Conservation (phyloP, 2,888 invertebrate genomes). For the Cepaea hortensis region DNA sequence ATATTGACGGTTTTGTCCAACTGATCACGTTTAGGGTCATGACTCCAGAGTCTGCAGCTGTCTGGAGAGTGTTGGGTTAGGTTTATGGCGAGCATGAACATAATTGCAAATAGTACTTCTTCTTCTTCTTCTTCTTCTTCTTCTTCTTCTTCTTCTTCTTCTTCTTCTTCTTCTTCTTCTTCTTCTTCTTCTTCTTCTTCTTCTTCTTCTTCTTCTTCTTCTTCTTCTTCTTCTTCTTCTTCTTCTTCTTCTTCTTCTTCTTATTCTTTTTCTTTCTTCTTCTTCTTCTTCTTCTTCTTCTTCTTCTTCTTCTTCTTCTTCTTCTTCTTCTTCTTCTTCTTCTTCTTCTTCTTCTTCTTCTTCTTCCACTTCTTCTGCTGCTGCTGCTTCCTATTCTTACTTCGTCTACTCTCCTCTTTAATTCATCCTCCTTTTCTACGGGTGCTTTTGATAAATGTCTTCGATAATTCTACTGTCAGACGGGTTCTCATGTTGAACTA, state of each 20-base stretch:
- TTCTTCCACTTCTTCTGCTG: background rate
- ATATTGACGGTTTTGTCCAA: too few relatives aligned
- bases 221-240: background rate
- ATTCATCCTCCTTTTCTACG: too few relatives aligned
- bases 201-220: background rate
- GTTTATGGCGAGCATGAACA: too few relatives aligned
- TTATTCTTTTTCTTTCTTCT: background rate
- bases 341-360: background rate
- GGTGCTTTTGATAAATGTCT: too few relatives aligned
- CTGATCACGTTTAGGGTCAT: too few relatives aligned
- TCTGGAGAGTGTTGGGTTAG: too few relatives aligned
- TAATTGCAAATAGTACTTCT: background rate
- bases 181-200: background rate
- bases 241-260: background rate
- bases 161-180: background rate
- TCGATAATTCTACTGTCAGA: too few relatives aligned
- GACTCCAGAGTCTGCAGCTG: too few relatives aligned
- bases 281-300: conserved; percentile 1
- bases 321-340: conserved; percentile 4
- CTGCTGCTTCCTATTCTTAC: background rate
- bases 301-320: conserved; percentile 1
- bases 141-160: conserved; percentile 1
- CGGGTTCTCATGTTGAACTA: too few relatives aligned
- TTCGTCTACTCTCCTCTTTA: too few relatives aligned
- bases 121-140: conserved; percentile 1